Conservation (phyloP, 2,888 invertebrate genomes). For the Orchesella flavescens region DNA sequence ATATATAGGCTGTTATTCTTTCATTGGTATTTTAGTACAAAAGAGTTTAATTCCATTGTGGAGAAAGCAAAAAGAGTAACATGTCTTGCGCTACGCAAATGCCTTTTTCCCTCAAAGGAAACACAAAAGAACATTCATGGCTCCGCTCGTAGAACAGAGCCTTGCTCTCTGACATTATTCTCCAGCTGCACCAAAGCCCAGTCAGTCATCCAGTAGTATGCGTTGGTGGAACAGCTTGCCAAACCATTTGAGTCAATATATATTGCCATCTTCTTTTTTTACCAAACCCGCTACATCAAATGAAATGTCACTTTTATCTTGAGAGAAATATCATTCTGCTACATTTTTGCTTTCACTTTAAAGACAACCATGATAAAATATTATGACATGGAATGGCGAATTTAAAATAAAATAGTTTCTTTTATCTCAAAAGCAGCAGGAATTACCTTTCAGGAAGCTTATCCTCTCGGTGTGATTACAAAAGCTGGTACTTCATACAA, state of each 20-base stretch:
- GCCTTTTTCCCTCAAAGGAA: not conserved
- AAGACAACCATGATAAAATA: no score
- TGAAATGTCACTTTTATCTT: no score
- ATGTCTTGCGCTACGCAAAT: not conserved
- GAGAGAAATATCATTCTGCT: no score
- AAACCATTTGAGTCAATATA: slow-evolving; percentile 2
- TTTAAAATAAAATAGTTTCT: no score
- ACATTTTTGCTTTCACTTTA: no score
- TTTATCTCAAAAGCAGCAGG: no score
- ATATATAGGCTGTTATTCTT: not conserved
- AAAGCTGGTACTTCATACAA: no score
- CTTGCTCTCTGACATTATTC: slow-evolving; percentile 44
- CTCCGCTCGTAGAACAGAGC: not conserved
- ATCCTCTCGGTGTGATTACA: no score
- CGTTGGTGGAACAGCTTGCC: slow-evolving; percentile 29
- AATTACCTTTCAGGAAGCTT: no score
- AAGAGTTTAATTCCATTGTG: not conserved
- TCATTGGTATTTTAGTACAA: not conserved
- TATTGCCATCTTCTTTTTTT: not conserved
- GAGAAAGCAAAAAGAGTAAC: not conserved
- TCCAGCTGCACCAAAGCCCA: slow-evolving; percentile 42
- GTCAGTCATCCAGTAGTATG: not conserved
- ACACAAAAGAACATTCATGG: not conserved
- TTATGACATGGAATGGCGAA: no score
- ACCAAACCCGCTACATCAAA: not conserved